phyloP scores from a whole-genome alignment of 2,113 vertebrate species.

The Galeopterus variegatus region DNA sequence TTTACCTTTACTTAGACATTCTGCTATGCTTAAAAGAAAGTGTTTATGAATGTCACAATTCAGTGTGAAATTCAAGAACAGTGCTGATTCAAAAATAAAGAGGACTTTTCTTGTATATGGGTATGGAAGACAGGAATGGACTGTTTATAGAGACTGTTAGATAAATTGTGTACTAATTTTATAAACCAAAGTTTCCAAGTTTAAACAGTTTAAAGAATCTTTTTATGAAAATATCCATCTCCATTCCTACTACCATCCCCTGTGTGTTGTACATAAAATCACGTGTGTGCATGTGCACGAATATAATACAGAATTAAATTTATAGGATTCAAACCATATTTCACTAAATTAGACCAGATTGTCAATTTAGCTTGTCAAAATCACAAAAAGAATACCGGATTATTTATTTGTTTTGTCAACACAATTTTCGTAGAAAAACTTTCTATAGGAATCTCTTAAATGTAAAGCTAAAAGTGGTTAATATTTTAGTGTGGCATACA shows the following conservation, averaged over 20 bases:
- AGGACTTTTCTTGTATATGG: slow-evolving; percentile 68
- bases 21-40: background rate
- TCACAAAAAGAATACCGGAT: background rate
- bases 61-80: slow-evolving; percentile 60
- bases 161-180: slow-evolving; percentile 75
- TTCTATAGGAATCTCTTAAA: background rate
- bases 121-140: slow-evolving; percentile 69
- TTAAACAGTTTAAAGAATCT: slow-evolving; percentile 74
- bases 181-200: slow-evolving; percentile 68
- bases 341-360: background rate
- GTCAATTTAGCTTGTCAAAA: background rate
- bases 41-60: slow-evolving; percentile 38
- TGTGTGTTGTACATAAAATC: background rate
- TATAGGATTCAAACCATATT: background rate
- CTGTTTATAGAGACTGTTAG: slow-evolving; percentile 64
- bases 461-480: background rate
- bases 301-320: background rate
- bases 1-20: slow-evolving; percentile 20
- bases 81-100: slow-evolving; percentile 77
- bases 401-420: background rate
- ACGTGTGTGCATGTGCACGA: background rate
- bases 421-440: background rate
- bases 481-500: background rate
- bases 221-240: slow-evolving; percentile 64
- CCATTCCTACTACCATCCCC: background rate